Conservation (phyloP, 2,888 invertebrate species). For the Fissipunctia ypsillon region DNA sequence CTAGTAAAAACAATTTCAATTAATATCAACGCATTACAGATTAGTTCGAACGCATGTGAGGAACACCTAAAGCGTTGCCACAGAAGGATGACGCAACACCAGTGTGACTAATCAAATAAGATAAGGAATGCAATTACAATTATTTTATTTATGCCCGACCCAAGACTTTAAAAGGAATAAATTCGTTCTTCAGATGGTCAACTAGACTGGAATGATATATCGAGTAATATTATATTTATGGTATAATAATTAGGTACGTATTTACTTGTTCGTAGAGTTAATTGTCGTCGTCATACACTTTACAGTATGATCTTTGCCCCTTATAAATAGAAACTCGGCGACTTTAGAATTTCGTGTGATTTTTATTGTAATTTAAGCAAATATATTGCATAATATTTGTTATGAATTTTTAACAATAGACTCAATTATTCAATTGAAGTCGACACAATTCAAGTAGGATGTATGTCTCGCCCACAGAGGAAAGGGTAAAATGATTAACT, state of each 20-base stretch:
- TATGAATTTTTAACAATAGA: neutral
- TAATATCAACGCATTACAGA: constrained; percentile 47
- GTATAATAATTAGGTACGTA: constrained; percentile 41
- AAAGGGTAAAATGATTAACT: constrained; percentile 1
- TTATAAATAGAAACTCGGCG: constrained; percentile 16
- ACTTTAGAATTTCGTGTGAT: neutral
- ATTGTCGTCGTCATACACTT: constrained; percentile 8
- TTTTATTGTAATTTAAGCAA: constrained; percentile 8
- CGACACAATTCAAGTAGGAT: neutral
- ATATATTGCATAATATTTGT: neutral
- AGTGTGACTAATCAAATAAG: constrained; percentile 86
- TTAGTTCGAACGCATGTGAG: constrained; percentile 47
- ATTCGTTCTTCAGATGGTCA: constrained; percentile 55
- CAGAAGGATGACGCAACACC: constrained; percentile 79
- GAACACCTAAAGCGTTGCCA: constrained; percentile 63
- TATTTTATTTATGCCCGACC: constrained; percentile 80
- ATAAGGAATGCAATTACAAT: constrained; percentile 87
- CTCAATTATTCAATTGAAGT: constrained; percentile 5
- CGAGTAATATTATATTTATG: constrained; percentile 46
- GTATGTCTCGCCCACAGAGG: constrained; percentile 9
- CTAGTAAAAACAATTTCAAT: constrained; percentile 31
- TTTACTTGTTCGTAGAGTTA: constrained; percentile 27
- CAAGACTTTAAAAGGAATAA: constrained; percentile 69
- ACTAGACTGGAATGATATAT: constrained; percentile 35
- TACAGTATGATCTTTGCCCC: constrained; percentile 31